A percentile compares a stretch with the other conserved stretches of the same genome.
These are phyloP conservation scores for Hoplias malabaricus DNA, from an alignment of 2,113 vertebrate species.

Conservation along the genomic window DNA sequence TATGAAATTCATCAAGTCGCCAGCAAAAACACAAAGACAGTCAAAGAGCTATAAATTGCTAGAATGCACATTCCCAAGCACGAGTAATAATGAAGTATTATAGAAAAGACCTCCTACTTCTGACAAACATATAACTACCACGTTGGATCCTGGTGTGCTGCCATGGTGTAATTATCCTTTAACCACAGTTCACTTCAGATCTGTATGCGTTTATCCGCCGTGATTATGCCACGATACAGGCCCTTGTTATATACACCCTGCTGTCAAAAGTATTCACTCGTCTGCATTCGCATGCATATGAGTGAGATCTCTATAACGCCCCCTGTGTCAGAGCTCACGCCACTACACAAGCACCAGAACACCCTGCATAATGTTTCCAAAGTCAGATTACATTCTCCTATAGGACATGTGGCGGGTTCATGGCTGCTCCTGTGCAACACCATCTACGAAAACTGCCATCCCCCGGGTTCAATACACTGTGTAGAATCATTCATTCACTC, in stretches of 20 bases:
- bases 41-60: conserved; percentile 3
- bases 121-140: not conserved
- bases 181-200: conserved; percentile 19
- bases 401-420: too few relatives aligned
- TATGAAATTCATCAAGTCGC: not conserved
- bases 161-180: conserved; percentile 18
- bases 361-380: too few relatives aligned
- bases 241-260: conserved; percentile 10
- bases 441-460: too few relatives aligned
- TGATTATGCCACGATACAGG: not conserved
- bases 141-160: not conserved
- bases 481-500: too few relatives aligned
- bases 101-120: not conserved
- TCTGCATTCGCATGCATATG: too few relatives aligned
- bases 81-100: conserved; percentile 15
- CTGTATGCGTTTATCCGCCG: conserved; percentile 27
- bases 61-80: not conserved
- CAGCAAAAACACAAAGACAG: not conserved
- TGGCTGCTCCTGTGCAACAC: too few relatives aligned
- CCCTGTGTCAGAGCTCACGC: too few relatives aligned
- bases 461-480: too few relatives aligned
- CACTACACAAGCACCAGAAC: too few relatives aligned
- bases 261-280: too few relatives aligned
- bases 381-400: too few relatives aligned
- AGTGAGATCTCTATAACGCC: too few relatives aligned